Conservation (phyloP, 2,888 invertebrate species). For the Mesoligia furuncula region DNA sequence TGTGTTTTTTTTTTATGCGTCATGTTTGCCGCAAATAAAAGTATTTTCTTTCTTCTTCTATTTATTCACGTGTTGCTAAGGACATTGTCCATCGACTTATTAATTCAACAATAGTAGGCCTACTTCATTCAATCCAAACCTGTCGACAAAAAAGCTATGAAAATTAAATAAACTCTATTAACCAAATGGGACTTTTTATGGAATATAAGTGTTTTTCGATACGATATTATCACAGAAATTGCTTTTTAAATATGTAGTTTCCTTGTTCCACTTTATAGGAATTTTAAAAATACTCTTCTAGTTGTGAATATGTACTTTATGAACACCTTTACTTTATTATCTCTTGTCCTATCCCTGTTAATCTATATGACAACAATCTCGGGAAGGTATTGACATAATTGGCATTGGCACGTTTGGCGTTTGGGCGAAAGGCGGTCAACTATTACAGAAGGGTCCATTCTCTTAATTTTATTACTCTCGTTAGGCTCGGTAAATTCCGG, state of each 20-base stretch:
- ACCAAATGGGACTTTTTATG: neutral
- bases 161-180: constrained; percentile 13
- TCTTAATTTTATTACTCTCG: constrained; percentile 31
- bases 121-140: constrained; percentile 3
- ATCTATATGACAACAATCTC: constrained; percentile 16
- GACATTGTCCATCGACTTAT: constrained; percentile 25
- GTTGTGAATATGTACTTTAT: neutral
- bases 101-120: constrained; percentile 23
- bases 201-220: constrained; percentile 2
- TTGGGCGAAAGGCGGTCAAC: neutral
- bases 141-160: neutral
- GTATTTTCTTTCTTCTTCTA: too few species aligned
- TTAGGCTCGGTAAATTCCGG: constrained; percentile 12
- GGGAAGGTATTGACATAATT: constrained; percentile 17
- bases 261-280: neutral
- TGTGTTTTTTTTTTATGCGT: too few species aligned
- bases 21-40: too few species aligned
- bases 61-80: constrained; percentile 11
- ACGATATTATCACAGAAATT: constrained; percentile 11
- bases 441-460: neutral
- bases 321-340: neutral
- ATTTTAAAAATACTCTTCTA: constrained; percentile 2
- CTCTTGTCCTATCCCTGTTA: neutral
- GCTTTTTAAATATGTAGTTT: constrained; percentile 5
- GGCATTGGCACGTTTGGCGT: constrained; percentile 2